A percentile compares a stretch with the other conserved stretches of the same genome.
Conservation (phyloP, 1,140 invertebrate genomes). For the Goniozus legneri region DNA sequence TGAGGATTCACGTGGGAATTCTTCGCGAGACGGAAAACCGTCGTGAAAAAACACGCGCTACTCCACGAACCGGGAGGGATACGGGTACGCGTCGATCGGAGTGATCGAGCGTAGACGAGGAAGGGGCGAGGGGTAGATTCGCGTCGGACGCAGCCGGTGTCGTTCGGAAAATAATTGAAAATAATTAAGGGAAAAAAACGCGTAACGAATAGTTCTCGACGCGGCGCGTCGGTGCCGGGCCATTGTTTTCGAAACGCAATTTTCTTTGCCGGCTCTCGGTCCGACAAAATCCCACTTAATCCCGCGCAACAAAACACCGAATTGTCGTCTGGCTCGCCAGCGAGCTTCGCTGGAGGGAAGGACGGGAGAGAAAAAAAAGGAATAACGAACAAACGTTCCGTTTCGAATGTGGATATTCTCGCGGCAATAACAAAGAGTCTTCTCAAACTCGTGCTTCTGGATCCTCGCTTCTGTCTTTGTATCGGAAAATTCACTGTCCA, state of each 20-base stretch:
- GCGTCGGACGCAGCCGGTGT: constrained; percentile 19
- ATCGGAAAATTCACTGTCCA: no score
- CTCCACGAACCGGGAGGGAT: no score
- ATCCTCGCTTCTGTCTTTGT: no score
- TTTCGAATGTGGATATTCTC: no score
- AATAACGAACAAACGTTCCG: no score
- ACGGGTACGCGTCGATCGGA: no score
- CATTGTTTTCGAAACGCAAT: constrained; percentile 24
- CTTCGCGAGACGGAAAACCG: no score
- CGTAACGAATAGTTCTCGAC: neutral
- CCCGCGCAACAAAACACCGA: constrained; percentile 28
- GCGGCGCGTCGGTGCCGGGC: neutral
- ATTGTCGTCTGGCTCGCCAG: constrained; percentile 18
- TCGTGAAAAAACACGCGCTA: no score
- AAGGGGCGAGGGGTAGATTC: constrained; percentile 3
- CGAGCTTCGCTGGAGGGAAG: neutral
- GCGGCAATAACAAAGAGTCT: no score
- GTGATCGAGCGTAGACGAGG: neutral
- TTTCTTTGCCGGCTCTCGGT: constrained; percentile 16
- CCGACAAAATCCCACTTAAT: constrained; percentile 25
- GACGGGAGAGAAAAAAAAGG: no score
- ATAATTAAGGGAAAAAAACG: constrained; percentile 33
- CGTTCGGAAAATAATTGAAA: constrained; percentile 45
- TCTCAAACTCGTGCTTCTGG: no score
- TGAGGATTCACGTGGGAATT: no score